Conservation (phyloP, 2,113 vertebrate species). For the Sander lucioperca region DNA sequence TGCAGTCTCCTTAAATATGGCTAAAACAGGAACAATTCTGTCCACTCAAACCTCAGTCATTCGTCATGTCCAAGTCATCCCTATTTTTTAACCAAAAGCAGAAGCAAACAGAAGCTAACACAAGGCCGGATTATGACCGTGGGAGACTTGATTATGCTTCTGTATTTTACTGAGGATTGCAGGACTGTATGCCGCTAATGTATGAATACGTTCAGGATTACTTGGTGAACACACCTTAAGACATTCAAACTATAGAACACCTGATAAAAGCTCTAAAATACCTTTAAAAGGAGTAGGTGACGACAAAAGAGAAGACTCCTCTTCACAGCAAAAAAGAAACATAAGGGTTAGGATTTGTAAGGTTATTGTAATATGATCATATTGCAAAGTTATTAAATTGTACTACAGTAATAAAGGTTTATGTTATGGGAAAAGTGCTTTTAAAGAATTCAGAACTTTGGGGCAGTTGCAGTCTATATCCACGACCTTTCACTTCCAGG, state of each 20-base stretch:
- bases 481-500: too few relatives aligned
- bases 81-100: conserved; percentile 60
- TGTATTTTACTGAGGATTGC: not conserved
- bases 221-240: not conserved
- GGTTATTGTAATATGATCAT: not conserved
- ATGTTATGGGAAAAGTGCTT: not conserved
- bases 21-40: conserved; percentile 61
- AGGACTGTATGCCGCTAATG: not conserved
- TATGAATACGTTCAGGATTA: not conserved
- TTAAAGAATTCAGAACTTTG: not conserved
- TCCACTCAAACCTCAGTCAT: conserved; percentile 43
- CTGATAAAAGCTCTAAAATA: not conserved
- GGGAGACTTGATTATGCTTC: not conserved
- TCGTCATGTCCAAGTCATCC: conserved; percentile 63
- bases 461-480: too few relatives aligned
- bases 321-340: not conserved
- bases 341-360: not conserved
- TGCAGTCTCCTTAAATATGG: conserved; percentile 31
- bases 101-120: conserved; percentile 31
- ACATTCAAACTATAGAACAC: not conserved
- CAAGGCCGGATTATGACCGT: not conserved
- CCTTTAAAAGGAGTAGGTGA: not conserved
- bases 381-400: not conserved
- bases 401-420: not conserved
- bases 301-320: not conserved